Base-by-base conservation (phyloP, 2,888 invertebrate species). In the Pammene fasciana region DNA sequence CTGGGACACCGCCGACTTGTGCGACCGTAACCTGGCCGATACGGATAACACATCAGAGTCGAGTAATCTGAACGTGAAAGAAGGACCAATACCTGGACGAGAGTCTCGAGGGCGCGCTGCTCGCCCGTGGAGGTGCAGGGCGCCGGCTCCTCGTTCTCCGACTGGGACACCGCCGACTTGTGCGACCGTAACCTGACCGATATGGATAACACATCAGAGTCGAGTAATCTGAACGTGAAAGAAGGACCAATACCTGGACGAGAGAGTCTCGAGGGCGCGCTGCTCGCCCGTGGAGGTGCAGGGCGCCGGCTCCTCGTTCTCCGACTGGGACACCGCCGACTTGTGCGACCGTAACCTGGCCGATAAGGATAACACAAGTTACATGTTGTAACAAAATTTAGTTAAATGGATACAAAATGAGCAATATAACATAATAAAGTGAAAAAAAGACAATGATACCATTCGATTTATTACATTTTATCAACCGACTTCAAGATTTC, bases 321-420 rank as follows among this genome's bases (percentile, higher is more conserved):
- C 91, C 0, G 90, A 88, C 67, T 87, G 88, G 1, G 91, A 90
- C 57, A 89, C 86, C 10, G 77, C 86, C 0, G 91, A 90, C 76
- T 91, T 91, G 81, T 92, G 88, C 1, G 93, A 92, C 3, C 93
- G 87, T n/a, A 93, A 82, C 72, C 92, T 92, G 74, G 1, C 38
- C 26, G 26, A 26, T 4, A 26, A 4, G 26, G 26, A 26, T 26
- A 4, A 26, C 4, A 26, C 26, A n/a, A n/a, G n/a, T n/a, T n/a
- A 26, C 26, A 26, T 26, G 26, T 26, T 26, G 26, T 26, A 3
- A 26, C 26, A 26, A 26, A 26, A 26, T 26, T 26, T 26, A 26
- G 26, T 26, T 26, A 26, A 1, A 4, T 26, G 26, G 26, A 26
- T 26, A 26, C 26, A n/a, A n/a, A n/a, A n/a, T n/a, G n/a, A n/a